Evolutionary conservation across 2,888 invertebrate genomes (phyloP).

Genomic region (Agrilus mali): DNA sequence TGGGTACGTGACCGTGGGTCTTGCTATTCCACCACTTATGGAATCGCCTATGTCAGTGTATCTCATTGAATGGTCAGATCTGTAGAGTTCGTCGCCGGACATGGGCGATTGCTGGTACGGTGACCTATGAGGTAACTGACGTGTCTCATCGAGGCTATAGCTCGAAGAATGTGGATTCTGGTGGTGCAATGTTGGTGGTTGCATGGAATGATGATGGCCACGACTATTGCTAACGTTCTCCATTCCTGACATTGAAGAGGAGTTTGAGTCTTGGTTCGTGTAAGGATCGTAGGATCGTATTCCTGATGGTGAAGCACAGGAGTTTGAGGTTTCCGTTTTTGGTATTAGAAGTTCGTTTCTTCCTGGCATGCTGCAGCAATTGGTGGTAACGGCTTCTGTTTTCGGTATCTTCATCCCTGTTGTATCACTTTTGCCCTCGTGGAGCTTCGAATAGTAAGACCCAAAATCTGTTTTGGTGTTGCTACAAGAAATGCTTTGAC

Average conservation of each 20-base stretch:
- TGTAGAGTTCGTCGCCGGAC: constrained; percentile 38
- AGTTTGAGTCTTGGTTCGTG: constrained; percentile 57
- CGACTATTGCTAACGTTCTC: constrained; percentile 42
- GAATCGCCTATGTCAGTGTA: constrained; percentile 52
- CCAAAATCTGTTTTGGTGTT: constrained; percentile 25
- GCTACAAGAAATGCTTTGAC: constrained; percentile 11
- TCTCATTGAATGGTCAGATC: constrained; percentile 32
- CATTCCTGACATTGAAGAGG: constrained; percentile 56
- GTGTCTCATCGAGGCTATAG: constrained; percentile 40
- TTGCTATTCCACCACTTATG: constrained; percentile 38
- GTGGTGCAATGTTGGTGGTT: constrained; percentile 32
- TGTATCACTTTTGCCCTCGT: constrained; percentile 25
- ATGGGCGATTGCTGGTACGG: constrained; percentile 55
- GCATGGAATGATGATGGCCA: constrained; percentile 33
- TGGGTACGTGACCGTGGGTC: constrained; percentile 46
- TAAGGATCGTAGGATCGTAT: constrained; percentile 48
- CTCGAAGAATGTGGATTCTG: constrained; percentile 40
- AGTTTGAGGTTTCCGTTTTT: constrained; percentile 46
- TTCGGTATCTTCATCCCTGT: constrained; percentile 40
- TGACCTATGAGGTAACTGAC: constrained; percentile 39
- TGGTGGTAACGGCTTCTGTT: constrained; percentile 32
- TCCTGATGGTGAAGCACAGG: constrained; percentile 38
- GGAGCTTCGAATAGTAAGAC: constrained; percentile 26
- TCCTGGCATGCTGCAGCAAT: constrained; percentile 34
- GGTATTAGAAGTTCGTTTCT: constrained; percentile 47